Evolutionary conservation across 2,797 vertebrate genomes (phyloP).

Genomic region (Crenichthys baileyi): DNA sequence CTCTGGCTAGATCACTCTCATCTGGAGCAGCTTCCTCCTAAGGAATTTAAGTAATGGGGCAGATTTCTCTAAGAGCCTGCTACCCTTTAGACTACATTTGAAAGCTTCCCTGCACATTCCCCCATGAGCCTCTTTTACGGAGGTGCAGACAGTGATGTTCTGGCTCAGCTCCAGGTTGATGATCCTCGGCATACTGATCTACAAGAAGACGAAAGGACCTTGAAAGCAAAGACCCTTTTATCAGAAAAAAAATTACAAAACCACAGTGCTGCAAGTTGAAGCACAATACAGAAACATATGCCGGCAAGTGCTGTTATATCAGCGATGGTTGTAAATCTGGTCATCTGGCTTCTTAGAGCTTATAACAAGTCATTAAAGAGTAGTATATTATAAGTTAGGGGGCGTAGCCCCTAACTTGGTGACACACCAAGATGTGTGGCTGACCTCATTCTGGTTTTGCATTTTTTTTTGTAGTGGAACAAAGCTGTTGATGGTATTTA

Average conservation of each 20-base stretch:
- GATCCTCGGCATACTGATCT: slow-evolving; percentile 56
- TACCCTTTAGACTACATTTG: slow-evolving; percentile 58
- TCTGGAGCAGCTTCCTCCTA: slow-evolving; percentile 36
- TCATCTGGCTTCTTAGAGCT: slow-evolving; percentile 52
- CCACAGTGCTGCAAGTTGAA: slow-evolving; percentile 33
- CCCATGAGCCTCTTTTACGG: slow-evolving; percentile 46
- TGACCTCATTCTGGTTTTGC: slow-evolving; percentile 72
- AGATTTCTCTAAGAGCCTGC: slow-evolving; percentile 58
- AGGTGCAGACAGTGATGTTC: slow-evolving; percentile 71
- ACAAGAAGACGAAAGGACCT: slow-evolving; percentile 45
- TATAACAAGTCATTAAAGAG: slow-evolving; percentile 60
- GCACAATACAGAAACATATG: slow-evolving; percentile 42
- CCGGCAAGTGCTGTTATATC: slow-evolving; percentile 44
- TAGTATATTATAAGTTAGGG: slow-evolving; percentile 36
- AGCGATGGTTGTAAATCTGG: slow-evolving; percentile 57
- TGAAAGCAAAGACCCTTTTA: slow-evolving; percentile 52
- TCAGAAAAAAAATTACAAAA: slow-evolving; percentile 46
- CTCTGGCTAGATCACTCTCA: slow-evolving; percentile 34
- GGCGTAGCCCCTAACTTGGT: too few relatives aligned
- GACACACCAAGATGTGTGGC: slow-evolving; percentile 45
- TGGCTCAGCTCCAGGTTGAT: slow-evolving; percentile 62
- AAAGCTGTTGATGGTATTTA: slow-evolving; percentile 80
- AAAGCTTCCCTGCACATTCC: slow-evolving; percentile 43
- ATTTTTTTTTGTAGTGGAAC: slow-evolving; percentile 74
- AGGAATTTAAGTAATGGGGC: slow-evolving; percentile 70